Conservation (phyloP, 2,888 invertebrate genomes). For the Notocelia uddmanniana region DNA sequence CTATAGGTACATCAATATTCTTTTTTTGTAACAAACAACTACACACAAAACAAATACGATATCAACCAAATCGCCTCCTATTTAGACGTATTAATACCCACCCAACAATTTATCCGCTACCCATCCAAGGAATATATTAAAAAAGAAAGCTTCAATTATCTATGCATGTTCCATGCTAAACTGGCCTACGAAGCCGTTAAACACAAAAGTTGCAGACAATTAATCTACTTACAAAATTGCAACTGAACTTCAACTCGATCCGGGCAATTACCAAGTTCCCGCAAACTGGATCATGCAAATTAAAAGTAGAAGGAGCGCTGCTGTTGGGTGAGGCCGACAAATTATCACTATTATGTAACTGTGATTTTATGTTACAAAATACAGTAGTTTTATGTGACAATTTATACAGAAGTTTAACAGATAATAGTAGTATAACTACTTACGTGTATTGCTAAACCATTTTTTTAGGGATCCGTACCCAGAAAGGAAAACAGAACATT, state of each 20-base stretch:
- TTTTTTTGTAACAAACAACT: too few species aligned
- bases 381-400: neutral
- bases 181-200: slow-evolving; percentile 22
- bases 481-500: too few species aligned
- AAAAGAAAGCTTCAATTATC: neutral
- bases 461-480: too few species aligned
- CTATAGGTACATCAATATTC: too few species aligned
- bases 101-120: too few species aligned
- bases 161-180: slow-evolving; percentile 14
- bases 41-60: too few species aligned
- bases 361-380: neutral
- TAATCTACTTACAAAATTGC: slow-evolving; percentile 40
- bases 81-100: too few species aligned
- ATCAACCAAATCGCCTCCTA: too few species aligned
- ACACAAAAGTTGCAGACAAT: slow-evolving; percentile 29
- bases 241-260: slow-evolving; percentile 35
- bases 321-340: neutral
- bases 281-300: slow-evolving; percentile 32
- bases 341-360: neutral
- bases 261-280: slow-evolving; percentile 16
- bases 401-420: too few species aligned
- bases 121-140: too few species aligned
- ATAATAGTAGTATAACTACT: too few species aligned
- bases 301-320: slow-evolving; percentile 1
- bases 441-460: too few species aligned